Evolutionary conservation across 1,140 invertebrate species (phyloP).

Genomic region (Chelonus insularis): DNA sequence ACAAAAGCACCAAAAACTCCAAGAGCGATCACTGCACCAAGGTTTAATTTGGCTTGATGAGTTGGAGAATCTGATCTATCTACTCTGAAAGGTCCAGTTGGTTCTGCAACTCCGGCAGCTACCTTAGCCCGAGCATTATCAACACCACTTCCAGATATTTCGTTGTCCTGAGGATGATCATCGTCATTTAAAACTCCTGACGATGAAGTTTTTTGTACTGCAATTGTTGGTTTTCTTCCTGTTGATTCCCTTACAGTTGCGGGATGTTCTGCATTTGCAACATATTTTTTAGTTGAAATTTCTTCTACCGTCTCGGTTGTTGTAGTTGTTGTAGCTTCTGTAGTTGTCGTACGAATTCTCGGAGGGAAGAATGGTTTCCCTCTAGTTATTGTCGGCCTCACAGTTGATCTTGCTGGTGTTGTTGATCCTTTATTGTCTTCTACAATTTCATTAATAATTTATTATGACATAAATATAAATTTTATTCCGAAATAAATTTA

Average conservation of each 20-base stretch:
- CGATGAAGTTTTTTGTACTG: conserved; percentile 39
- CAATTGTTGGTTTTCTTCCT: conserved; percentile 45
- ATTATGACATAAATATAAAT: background rate
- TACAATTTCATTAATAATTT: background rate
- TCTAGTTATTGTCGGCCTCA: conserved; percentile 41
- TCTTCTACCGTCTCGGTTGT: conserved; percentile 17
- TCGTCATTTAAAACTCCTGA: conserved; percentile 36
- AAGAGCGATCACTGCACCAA: conserved; percentile 85
- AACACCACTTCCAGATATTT: conserved; percentile 63
- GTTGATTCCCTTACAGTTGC: conserved; percentile 50
- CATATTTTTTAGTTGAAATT: conserved; percentile 25
- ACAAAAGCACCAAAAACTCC: conserved; percentile 89
- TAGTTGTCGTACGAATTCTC: conserved; percentile 40
- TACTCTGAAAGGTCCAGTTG: conserved; percentile 66
- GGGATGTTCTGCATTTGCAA: conserved; percentile 40
- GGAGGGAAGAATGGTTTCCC: conserved; percentile 46
- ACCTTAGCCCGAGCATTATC: conserved; percentile 59
- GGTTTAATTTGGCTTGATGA: conserved; percentile 75
- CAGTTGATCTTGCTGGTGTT: conserved; percentile 33
- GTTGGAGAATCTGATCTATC: conserved; percentile 67
- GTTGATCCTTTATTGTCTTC: conserved; percentile 35
- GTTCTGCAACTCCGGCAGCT: conserved; percentile 66
- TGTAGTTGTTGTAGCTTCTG: conserved; percentile 46
- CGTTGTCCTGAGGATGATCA: conserved; percentile 63
- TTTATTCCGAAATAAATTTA: background rate